These are phyloP conservation scores for Barnardius zonarius DNA, from an alignment of 2,113 vertebrate genomes.

Conservation along the genomic window DNA sequence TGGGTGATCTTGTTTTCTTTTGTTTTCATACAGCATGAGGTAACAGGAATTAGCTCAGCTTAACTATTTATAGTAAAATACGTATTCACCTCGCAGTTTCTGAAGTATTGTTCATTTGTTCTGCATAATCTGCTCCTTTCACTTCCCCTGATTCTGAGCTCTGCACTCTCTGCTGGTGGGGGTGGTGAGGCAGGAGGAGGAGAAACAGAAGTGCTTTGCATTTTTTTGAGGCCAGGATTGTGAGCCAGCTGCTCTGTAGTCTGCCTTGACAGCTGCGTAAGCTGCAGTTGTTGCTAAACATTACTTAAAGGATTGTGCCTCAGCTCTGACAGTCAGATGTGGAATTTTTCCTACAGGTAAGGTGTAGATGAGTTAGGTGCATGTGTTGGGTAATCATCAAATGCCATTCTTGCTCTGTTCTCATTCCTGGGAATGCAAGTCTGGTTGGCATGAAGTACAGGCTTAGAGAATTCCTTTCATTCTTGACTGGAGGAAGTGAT, in stretches of 20 bases:
- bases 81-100: not conserved
- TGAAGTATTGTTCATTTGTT: not conserved
- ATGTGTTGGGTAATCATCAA: not conserved
- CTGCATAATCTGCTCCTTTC: not conserved
- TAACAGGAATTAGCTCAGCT: conserved; percentile 24
- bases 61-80: conserved; percentile 23
- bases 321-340: not conserved
- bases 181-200: not conserved
- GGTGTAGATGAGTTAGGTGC: not conserved
- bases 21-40: not conserved
- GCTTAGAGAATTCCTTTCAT: conserved; percentile 76
- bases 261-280: conserved; percentile 21
- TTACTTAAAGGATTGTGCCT: not conserved
- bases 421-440: conserved; percentile 36
- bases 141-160: not conserved
- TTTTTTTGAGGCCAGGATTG: conserved; percentile 13
- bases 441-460: conserved; percentile 44
- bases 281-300: not conserved
- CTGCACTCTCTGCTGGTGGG: not conserved
- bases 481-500: conserved; percentile 69
- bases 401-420: not conserved
- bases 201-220: not conserved
- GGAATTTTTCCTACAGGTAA: conserved; percentile 47
- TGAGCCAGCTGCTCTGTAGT: conserved; percentile 44
- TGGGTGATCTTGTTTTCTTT: not conserved